Base-by-base conservation (phyloP, 2,113 vertebrate genomes). In the Todiramphus saurophagus region DNA sequence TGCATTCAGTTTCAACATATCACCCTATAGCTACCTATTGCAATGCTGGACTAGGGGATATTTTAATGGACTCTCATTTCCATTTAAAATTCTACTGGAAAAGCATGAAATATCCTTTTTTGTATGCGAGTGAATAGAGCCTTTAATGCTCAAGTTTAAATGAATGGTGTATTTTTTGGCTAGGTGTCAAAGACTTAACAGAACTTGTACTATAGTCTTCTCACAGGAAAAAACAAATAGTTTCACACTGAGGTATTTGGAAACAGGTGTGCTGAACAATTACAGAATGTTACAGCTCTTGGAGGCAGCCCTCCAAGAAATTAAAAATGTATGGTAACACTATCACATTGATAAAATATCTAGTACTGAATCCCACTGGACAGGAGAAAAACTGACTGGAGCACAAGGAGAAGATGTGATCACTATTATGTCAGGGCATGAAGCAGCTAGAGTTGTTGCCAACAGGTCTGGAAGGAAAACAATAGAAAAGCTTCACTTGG, bases 241-340 rank as follows among this genome's bases (percentile, higher is more conserved):
- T 98, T 98, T 97, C 97, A 97, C 96, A 97, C 96, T 97, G 97
- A 98, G 96, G 97, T 98, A 97, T 97, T 98, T 96, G 96, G 95
- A 97, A 98, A 95, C 98, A 98, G 98, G 98, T 98, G 98, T 97
- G 96, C 93, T 2, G 85, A 97, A 98, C 97, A 98, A 98, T 98
- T 97, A 98, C 94, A 94, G 86, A 96, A 96, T 90, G 93, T 95
- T 96, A 97, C 97, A 94, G 96, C 95, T 97, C 95, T 96, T 77
- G 80, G 81, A 96, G 97, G 96, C 96, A 90, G 27, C 37, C 37
- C 94, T 98, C 94, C 96, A 97, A 97, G 92, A 97, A 95, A 87
- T 59, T 89, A 75, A 93, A 97, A 87, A 89, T 87, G 63, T 74
- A 96, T 87, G 87, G 89, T 89, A 94, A 85, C 83, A 95, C 90